Percentiles rank a stretch among this genome's conserved stretches.
Conservation (phyloP, 2,888 invertebrate species). For the Calliphora vomitoria region DNA sequence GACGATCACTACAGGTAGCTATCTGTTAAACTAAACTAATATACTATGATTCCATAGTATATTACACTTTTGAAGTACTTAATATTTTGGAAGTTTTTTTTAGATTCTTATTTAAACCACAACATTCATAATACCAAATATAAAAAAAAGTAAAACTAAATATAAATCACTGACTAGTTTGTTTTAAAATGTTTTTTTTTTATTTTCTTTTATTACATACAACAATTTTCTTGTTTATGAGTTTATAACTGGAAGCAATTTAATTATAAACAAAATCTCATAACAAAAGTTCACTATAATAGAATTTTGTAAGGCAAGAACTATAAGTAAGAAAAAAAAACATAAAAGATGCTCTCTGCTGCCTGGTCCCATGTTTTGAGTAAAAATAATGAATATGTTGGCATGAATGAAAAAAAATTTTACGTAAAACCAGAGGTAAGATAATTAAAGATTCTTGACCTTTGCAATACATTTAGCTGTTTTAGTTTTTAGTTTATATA, state of each 20-base stretch:
- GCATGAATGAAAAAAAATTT: not conserved
- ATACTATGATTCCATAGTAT: no score
- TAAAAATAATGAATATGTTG: not conserved
- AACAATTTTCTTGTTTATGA: constrained; percentile 16
- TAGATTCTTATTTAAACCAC: no score
- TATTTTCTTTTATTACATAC: not conserved
- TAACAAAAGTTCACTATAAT: constrained; percentile 21
- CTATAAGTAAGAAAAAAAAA: not conserved
- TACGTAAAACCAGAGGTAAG: constrained; percentile 5
- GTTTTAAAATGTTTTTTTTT: not conserved
- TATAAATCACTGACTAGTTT: not conserved
- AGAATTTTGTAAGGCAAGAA: not conserved
- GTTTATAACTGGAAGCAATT: constrained; percentile 35
- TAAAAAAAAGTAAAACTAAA: not conserved
- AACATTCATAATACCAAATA: no score
- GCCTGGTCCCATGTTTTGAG: not conserved
- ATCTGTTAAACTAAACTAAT: no score
- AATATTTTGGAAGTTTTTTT: no score
- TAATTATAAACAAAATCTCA: constrained; percentile 37
- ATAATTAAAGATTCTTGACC: constrained; percentile 33
- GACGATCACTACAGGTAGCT: no score
- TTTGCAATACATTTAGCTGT: not conserved
- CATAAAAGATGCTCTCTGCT: not conserved
- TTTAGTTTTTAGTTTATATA: not conserved
- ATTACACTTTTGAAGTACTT: no score